A percentile compares a stretch with the other conserved stretches of the same genome.
Conservation (phyloP, 2,113 vertebrate genomes). For the Serinus canaria region DNA sequence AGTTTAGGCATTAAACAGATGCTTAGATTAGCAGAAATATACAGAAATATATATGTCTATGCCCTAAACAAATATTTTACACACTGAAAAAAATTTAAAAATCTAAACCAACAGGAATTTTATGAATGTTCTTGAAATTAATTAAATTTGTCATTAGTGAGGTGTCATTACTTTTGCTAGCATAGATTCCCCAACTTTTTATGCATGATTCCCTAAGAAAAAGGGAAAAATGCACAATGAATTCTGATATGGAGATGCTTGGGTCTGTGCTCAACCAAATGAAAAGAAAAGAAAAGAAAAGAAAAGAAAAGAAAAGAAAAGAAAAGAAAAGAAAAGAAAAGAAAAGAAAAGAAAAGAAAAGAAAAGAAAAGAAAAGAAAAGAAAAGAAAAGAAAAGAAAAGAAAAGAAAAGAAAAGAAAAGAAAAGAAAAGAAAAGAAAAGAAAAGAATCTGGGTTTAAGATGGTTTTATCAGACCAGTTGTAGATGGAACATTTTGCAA, state of each 20-base stretch:
- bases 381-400: not conserved
- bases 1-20: conserved; percentile 33
- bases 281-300: not conserved
- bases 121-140: not conserved
- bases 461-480: not conserved
- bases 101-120: not conserved
- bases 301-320: rapidly evolving
- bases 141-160: not conserved
- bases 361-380: rapidly evolving
- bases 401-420: not conserved
- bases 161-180: not conserved
- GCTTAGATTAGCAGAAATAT: conserved; percentile 38
- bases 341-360: not conserved
- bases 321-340: not conserved
- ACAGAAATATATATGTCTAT: not conserved
- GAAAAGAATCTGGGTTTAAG: not conserved
- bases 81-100: not conserved
- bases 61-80: conserved; percentile 7
- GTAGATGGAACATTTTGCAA: not conserved
- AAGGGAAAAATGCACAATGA: not conserved
- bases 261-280: not conserved
- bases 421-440: not conserved
- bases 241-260: not conserved
- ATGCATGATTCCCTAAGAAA: not conserved
- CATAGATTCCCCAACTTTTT: not conserved